Evolutionary conservation across 2,888 invertebrate species (phyloP), one percentile per base, ranked within the genome.

Genomic region (Rhagonycha lutea): DNA sequence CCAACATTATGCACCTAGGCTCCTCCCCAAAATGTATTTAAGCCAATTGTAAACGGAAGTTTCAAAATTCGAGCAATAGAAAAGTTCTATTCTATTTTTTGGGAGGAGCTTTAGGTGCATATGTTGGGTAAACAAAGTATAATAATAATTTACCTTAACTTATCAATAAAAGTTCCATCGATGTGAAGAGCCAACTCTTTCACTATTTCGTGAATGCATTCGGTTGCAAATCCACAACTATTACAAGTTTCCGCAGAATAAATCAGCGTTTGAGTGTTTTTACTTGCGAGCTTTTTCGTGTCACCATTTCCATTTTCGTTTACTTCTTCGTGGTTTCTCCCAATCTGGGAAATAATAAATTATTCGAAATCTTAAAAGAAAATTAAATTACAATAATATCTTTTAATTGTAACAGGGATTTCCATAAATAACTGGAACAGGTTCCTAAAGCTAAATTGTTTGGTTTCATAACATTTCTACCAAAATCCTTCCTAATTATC

Each of bases 381-480:
- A 68, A 68, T 9, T 23, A 32, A 18, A 23, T 69, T 65, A 14
- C 60, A 9, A 62, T 61, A 61, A 71, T 68, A 12, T 72, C 26
- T 68, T 73, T 72, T 18, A 78, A 61, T 18, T 71, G 14, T 11
- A 12, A 61, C 47, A 78, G 60, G 11, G 72, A 69, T 72, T 72
- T 78, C 81, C 81, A 81, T 18, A 80, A 71, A 14, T 79, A 61
- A 11, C 73, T 47, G 8, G 28, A 62, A 14, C 75, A 62, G 12
- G 74, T 65, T 26, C 81, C 79, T 14, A 81, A 75, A n/a, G 81
- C 74, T 68, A 81, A 70, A 18, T 73, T 77, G 8, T 60, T 63
- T n/a, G 78, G 72, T 61, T 62, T 72, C 10, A 14, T 10, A 4
- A 79, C 71, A 70, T 79, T 78, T 71, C 75, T 76, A 14, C 14